phyloP scores from a whole-genome alignment of 2,797 vertebrate genomes.

The Phrynocephalus guinanensis region DNA sequence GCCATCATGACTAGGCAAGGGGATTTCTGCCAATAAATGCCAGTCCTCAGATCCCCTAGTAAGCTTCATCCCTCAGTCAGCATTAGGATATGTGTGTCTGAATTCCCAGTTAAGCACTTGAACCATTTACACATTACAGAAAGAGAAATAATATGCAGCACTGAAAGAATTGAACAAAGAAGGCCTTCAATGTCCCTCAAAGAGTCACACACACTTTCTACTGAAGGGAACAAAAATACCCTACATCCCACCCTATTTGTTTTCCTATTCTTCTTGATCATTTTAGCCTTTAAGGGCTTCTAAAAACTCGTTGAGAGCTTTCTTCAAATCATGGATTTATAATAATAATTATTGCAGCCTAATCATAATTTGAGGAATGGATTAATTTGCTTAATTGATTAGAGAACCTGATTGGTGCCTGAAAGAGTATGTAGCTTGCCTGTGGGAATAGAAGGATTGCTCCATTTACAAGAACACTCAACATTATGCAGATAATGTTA shows the following conservation, averaged over 20 bases:
- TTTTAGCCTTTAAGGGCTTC: constrained; percentile 45
- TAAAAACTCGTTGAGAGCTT: constrained; percentile 34
- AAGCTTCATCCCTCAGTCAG: not conserved
- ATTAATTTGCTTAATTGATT: constrained; percentile 42
- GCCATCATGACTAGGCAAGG: no score
- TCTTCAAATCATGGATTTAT: constrained; percentile 46
- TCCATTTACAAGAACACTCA: not conserved
- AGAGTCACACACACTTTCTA: not conserved
- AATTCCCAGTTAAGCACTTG: not conserved
- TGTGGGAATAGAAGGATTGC: not conserved
- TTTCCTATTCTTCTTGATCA: constrained; percentile 39
- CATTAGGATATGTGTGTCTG: not conserved
- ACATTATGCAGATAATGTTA: constrained; percentile 10
- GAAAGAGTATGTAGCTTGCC: not conserved
- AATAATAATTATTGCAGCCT: constrained; percentile 44
- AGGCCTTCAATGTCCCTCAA: not conserved
- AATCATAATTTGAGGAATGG: constrained; percentile 43
- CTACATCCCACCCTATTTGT: not conserved
- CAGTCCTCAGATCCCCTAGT: not conserved
- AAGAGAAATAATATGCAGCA: not conserved
- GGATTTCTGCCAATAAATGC: not conserved
- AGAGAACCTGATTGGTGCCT: constrained; percentile 18
- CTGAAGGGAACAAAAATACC: not conserved
- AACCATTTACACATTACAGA: not conserved
- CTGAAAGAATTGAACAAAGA: not conserved